Base-by-base conservation (phyloP, 1,140 invertebrate genomes). In the Drosophila miranda region DNA sequence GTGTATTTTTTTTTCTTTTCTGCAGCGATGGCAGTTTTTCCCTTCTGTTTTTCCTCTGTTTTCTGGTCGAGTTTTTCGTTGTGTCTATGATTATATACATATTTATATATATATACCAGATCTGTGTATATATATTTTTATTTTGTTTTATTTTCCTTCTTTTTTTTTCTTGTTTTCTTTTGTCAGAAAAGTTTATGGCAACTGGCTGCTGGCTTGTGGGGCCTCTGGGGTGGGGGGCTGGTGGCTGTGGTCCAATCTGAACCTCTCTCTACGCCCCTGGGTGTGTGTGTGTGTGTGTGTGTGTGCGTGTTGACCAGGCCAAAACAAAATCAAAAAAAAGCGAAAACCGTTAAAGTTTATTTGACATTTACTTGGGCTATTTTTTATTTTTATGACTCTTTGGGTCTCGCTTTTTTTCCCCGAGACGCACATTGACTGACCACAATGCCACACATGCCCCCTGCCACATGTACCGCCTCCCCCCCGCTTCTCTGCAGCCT, bases 331-430 rank as follows among this genome's bases (percentile, higher is more conserved):
- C 61, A 71, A 60, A 75, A 74, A 68, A 76, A 74, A 82, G 73
- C 62, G 62, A 82, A 83, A 86, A 83, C 75, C 83, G 83, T 88
- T 84, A 89, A 88, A 88, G 72, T 88, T 88, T 88, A 89, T 84
- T 88, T 89, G 83, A 89, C 83, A 88, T 88, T 86, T 89, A 88
- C 84, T 89, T 84, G 73, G 83, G 83, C 75, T 88, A 83, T 88
- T 89, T 87, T 87, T 87, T 83, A 87, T 79, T 88, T 87, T 88
- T 88, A 88, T 83, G 83, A 78, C 83, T 82, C 71, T 75, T 56
- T 67, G 78, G 63, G 64, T 72, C 50, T 61, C 78, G 69, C 67
- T 77, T 77, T 74, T 63, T 72, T 69, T 21, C 14, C 26, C 16
- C 21, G 52, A 43, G 44, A 50, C 50, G 49, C 45, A 61, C 44